A percentile compares a stretch with the other conserved stretches of the same genome.
Conservation (phyloP, 2,888 invertebrate species). For the Yponomeuta malinellus region DNA sequence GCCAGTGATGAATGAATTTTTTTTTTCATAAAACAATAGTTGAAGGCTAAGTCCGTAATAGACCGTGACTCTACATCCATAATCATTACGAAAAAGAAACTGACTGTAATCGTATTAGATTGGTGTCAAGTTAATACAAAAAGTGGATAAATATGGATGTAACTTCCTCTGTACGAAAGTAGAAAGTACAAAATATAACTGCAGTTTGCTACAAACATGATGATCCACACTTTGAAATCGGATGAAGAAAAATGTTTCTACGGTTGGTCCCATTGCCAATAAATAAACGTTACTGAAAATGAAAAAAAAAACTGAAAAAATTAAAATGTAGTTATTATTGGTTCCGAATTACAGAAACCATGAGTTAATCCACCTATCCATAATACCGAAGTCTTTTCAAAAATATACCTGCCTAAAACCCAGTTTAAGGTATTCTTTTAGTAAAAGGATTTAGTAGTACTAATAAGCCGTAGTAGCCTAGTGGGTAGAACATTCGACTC, state of each 20-base stretch:
- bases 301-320: too few species aligned
- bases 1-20: slow-evolving; percentile 4
- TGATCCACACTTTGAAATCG: not conserved
- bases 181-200: not conserved
- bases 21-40: not conserved
- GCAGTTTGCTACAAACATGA: not conserved
- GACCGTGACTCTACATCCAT: not conserved
- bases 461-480: too few species aligned
- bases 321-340: too few species aligned
- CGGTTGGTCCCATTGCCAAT: not conserved
- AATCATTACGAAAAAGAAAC: not conserved
- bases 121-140: not conserved
- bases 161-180: slow-evolving; percentile 6
- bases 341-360: too few species aligned
- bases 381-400: too few species aligned
- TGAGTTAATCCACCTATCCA: too few species aligned
- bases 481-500: too few species aligned
- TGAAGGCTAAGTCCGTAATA: not conserved
- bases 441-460: too few species aligned
- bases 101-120: not conserved
- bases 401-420: too few species aligned
- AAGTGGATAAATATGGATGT: not conserved
- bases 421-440: too few species aligned
- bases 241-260: not conserved
- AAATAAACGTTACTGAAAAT: too few species aligned